phyloP scores from a whole-genome alignment of 2,113 vertebrate genomes.

The Muscicapa adusta region DNA sequence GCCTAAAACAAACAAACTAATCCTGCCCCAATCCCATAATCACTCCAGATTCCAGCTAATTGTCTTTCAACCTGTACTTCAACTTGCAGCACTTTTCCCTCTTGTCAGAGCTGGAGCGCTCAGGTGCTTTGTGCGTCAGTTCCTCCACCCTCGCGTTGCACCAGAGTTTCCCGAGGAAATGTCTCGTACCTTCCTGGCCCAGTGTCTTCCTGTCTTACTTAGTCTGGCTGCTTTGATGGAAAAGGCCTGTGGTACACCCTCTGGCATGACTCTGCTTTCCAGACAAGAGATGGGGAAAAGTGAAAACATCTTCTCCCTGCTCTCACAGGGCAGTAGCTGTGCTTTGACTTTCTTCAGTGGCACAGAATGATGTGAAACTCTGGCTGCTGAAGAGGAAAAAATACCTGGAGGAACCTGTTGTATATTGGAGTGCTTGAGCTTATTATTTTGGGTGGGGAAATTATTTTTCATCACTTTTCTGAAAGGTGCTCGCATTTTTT shows the following conservation, averaged over 20 bases:
- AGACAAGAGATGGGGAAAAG: neutral
- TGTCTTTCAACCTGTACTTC: neutral
- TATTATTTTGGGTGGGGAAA: neutral
- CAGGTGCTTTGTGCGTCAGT: neutral
- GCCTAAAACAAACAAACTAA: neutral
- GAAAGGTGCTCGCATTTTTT: neutral
- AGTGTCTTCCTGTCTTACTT: neutral
- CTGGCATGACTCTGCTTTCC: neutral
- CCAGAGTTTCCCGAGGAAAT: neutral
- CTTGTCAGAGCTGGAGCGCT: fast-evolving
- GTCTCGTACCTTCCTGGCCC: neutral
- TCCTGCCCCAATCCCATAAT: neutral
- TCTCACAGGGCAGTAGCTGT: neutral
- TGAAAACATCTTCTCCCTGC: neutral
- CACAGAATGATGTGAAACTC: neutral
- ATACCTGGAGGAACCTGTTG: neutral
- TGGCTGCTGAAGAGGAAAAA: neutral
- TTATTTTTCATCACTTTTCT: neutral
- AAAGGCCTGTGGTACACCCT: neutral
- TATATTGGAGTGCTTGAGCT: neutral
- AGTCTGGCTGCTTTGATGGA: neutral
- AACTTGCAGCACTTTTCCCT: neutral
- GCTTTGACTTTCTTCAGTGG: neutral
- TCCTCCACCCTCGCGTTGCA: neutral
- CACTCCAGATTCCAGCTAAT: neutral